Evolutionary conservation across 2,888 invertebrate species (phyloP).

Genomic region (Drosophila paranaensis): DNA sequence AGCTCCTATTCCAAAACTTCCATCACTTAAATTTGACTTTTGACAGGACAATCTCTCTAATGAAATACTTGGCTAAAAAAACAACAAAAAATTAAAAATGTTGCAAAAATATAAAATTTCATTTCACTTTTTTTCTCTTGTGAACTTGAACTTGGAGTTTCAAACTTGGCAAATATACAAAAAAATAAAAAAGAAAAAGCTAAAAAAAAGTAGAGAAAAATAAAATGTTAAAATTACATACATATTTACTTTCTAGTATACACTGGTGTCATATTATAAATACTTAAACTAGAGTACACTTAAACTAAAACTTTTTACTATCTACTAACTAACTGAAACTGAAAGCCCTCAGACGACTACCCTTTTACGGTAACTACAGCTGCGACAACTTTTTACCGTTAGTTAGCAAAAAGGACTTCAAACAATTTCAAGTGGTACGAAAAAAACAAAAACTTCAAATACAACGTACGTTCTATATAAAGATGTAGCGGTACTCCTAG

Average conservation of each 20-base stretch:
- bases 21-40: conserved; percentile 46
- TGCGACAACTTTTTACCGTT: conserved; percentile 44
- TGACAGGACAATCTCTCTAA: conserved; percentile 73
- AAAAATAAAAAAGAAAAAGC: conserved; percentile 17
- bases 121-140: conserved; percentile 13
- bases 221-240: conserved; percentile 19
- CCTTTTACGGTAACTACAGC: conserved; percentile 37
- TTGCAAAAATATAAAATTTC: conserved; percentile 22
- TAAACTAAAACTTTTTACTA: conserved; percentile 56
- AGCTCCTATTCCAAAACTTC: not conserved
- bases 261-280: conserved; percentile 50
- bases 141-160: conserved; percentile 62
- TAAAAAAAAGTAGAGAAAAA: conserved; percentile 16
- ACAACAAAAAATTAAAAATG: conserved; percentile 10
- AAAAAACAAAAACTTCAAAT: conserved; percentile 4
- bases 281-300: conserved; percentile 41
- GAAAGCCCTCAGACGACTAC: conserved; percentile 5
- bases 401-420: conserved; percentile 34
- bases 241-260: conserved; percentile 34
- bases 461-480: conserved; percentile 2
- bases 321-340: conserved; percentile 3
- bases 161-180: conserved; percentile 53
- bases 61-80: conserved; percentile 23
- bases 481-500: conserved; percentile 1
- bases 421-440: conserved; percentile 18